Conservation (phyloP, 2,888 invertebrate species). For the Lasius platythorax region DNA sequence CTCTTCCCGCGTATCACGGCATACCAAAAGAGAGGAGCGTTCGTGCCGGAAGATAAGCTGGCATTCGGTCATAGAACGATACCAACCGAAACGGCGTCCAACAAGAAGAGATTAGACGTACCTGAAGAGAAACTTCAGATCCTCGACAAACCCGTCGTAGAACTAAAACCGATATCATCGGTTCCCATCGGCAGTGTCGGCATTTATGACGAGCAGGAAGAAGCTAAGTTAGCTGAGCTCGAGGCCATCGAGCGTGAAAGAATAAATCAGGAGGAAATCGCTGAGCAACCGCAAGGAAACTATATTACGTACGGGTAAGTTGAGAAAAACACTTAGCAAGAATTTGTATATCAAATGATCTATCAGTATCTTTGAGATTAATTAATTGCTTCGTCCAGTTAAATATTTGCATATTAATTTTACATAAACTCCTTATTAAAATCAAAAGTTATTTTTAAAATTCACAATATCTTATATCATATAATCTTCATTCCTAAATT, state of each 20-base stretch:
- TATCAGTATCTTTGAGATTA: background rate
- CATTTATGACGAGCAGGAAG: conserved; percentile 64
- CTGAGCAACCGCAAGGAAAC: conserved; percentile 34
- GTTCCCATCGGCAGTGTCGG: conserved; percentile 44
- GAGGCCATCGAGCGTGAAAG: conserved; percentile 76
- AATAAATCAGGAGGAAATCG: conserved; percentile 62
- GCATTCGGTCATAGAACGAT: conserved; percentile 87
- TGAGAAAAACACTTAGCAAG: background rate
- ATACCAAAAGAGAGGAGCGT: conserved; percentile 80
- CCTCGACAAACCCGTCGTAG: conserved; percentile 87
- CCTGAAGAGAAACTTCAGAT: conserved; percentile 87
- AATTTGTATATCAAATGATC: background rate
- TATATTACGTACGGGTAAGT: conserved; percentile 75
- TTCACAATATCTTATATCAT: background rate
- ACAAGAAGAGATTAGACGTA: conserved; percentile 79
- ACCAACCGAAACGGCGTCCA: conserved; percentile 84
- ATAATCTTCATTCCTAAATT: background rate
- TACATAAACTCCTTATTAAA: background rate
- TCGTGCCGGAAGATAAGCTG: conserved; percentile 86
- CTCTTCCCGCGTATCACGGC: conserved; percentile 81
- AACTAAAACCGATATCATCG: conserved; percentile 82
- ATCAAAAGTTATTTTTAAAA: background rate
- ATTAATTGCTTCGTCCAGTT: background rate
- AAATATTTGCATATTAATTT: background rate
- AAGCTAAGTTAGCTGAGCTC: conserved; percentile 74